Conservation (phyloP, 2,797 vertebrate species). For the Phoeniculus purpureus region DNA sequence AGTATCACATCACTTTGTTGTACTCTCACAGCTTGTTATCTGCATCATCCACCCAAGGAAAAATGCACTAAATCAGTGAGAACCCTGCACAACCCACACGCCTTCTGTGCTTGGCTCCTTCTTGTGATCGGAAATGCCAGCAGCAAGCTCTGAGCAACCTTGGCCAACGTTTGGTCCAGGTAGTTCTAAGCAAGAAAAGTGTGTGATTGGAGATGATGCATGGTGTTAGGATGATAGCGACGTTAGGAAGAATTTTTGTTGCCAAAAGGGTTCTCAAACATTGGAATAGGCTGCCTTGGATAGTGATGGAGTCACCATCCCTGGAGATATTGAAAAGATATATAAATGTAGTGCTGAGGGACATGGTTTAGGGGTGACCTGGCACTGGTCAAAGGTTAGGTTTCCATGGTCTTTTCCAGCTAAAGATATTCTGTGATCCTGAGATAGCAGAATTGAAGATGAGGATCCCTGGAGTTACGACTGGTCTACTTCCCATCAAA, state of each 20-base stretch:
- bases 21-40: not conserved
- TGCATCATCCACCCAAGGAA: not conserved
- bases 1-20: accelerated
- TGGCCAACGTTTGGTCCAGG: not conserved
- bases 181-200: not conserved
- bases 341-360: too few species aligned
- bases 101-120: not conserved
- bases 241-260: too few species aligned
- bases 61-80: not conserved
- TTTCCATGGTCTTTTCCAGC: too few species aligned
- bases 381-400: too few species aligned
- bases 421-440: too few species aligned
- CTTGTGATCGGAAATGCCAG: not conserved
- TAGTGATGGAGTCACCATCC: too few species aligned
- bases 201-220: accelerated
- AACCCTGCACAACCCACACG: not conserved
- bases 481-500: not conserved
- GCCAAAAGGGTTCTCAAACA: too few species aligned
- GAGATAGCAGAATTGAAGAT: not conserved
- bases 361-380: too few species aligned
- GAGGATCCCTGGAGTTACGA: not conserved
- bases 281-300: too few species aligned
- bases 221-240: too few species aligned
- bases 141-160: not conserved
- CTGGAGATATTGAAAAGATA: too few species aligned